These are phyloP conservation scores for Elgaria multicarinata DNA, from an alignment of 2,113 vertebrate genomes.

Conservation along the genomic window DNA sequence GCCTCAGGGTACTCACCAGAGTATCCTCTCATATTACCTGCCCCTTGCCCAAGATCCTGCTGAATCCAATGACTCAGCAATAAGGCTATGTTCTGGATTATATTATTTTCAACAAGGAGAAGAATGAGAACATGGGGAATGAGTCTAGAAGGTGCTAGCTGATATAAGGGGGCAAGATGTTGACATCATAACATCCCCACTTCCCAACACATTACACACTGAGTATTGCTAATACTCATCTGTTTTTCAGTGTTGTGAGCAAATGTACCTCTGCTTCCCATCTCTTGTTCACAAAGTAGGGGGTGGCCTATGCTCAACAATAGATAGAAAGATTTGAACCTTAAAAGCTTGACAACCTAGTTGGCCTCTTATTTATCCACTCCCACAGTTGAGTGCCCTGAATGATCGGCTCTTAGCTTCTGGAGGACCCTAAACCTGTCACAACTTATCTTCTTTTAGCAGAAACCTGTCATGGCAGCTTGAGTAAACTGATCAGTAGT, in stretches of 20 bases:
- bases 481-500: neutral
- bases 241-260: too few species aligned
- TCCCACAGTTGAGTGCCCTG: neutral
- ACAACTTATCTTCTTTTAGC: neutral
- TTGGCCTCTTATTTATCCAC: neutral
- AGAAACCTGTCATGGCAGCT: neutral
- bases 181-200: too few species aligned
- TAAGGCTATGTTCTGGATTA: too few species aligned
- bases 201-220: too few species aligned
- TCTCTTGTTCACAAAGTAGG: neutral
- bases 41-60: neutral
- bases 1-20: neutral
- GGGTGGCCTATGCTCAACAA: neutral
- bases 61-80: too few species aligned
- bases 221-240: too few species aligned
- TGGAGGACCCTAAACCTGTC: neutral
- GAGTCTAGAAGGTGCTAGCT: too few species aligned
- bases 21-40: neutral
- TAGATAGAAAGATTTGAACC: neutral
- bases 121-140: too few species aligned
- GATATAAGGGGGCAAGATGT: too few species aligned
- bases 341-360: neutral
- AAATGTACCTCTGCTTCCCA: too few species aligned
- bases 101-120: too few species aligned
- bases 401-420: neutral